phyloP scores from a whole-genome alignment of 2,113 vertebrate genomes.

The Atlantisia rogersi region DNA sequence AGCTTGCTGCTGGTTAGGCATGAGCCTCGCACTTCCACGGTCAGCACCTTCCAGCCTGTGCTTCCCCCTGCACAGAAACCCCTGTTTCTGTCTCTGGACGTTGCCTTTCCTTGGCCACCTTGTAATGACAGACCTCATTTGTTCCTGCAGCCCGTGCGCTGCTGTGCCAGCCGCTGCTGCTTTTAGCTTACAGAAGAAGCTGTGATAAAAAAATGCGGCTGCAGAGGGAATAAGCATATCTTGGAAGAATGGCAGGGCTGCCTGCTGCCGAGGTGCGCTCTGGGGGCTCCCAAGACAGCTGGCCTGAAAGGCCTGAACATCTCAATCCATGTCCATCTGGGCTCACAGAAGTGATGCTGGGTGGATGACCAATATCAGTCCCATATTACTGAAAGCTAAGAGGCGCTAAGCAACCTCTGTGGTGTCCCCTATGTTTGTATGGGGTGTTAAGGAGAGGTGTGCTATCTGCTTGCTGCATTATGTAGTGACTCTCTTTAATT shows the following conservation, averaged over 20 bases:
- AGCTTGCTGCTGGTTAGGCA: background rate
- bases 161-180: background rate
- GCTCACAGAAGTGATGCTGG: background rate
- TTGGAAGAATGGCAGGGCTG: background rate
- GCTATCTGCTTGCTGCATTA: background rate
- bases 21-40: background rate
- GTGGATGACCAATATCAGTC: background rate
- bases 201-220: background rate
- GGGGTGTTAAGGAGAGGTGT: background rate
- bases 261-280: background rate
- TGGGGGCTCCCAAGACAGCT: background rate
- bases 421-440: accelerated
- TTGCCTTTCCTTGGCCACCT: background rate
- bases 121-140: background rate
- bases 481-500: background rate
- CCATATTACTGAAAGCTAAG: background rate
- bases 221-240: background rate
- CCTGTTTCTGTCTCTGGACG: background rate
- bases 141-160: accelerated
- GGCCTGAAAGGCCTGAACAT: background rate
- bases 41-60: background rate
- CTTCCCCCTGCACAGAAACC: background rate
- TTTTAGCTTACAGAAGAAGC: background rate
- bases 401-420: background rate
- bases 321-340: background rate